phyloP scores from a whole-genome alignment of 2,797 vertebrate genomes.

The Acrocephalus scirpaceus region DNA sequence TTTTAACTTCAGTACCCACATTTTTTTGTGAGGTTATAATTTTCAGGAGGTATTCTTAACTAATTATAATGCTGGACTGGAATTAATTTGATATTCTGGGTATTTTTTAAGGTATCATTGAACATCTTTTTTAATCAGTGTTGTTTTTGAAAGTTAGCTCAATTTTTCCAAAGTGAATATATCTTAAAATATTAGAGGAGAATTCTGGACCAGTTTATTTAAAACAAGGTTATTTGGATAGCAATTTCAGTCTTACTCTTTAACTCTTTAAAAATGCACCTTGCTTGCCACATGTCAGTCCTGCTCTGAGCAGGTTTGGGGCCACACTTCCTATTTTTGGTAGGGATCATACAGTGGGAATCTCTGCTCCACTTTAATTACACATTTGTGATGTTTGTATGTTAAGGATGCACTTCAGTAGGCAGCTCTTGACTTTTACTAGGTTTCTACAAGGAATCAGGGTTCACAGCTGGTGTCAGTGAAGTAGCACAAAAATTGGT shows the following conservation, averaged over 20 bases:
- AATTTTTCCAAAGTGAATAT: neutral
- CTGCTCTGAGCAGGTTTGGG: conserved; percentile 58
- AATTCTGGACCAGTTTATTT: conserved; percentile 67
- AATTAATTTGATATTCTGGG: conserved; percentile 75
- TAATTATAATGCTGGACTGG: conserved; percentile 69
- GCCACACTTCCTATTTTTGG: conserved; percentile 46
- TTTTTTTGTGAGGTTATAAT: conserved; percentile 76
- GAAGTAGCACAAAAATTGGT: neutral
- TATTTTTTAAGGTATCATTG: conserved; percentile 79
- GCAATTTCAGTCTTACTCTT: conserved; percentile 67
- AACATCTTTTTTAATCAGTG: conserved; percentile 74
- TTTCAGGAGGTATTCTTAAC: conserved; percentile 76
- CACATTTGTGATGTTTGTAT: conserved; percentile 61
- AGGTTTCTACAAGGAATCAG: neutral
- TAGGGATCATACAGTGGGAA: conserved; percentile 59
- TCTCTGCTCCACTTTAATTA: conserved; percentile 64
- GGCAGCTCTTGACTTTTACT: conserved; percentile 61
- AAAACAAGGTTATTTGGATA: conserved; percentile 66
- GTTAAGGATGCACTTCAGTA: conserved; percentile 69
- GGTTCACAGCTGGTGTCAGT: conserved; percentile 4
- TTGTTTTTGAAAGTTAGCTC: conserved; percentile 69
- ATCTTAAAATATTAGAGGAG: conserved; percentile 61
- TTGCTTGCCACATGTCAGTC: conserved; percentile 21
- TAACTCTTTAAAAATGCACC: conserved; percentile 62
- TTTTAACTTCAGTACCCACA: conserved; percentile 74